A percentile compares a stretch with the other conserved stretches of the same genome.
These are phyloP conservation scores for Diabrotica balteata DNA, from an alignment of 2,888 invertebrate genomes.

Conservation along the genomic window DNA sequence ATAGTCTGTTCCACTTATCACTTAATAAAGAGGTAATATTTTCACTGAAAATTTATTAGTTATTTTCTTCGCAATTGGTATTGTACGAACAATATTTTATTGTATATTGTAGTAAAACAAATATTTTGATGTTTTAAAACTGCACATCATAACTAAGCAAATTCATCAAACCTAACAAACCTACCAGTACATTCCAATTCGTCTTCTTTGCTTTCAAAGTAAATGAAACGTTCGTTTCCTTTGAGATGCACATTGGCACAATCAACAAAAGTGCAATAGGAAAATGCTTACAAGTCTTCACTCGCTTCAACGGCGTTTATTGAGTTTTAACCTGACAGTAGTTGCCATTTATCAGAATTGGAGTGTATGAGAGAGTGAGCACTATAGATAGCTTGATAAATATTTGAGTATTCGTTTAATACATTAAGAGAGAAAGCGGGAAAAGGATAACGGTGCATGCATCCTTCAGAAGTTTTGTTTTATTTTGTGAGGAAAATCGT, in stretches of 20 bases:
- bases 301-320: neutral
- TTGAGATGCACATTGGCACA: neutral
- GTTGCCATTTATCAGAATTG: conserved; percentile 5
- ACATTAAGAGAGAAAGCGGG: neutral
- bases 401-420: neutral
- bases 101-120: too few species aligned
- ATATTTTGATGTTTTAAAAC: too few species aligned
- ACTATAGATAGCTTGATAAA: neutral
- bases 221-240: neutral
- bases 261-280: neutral
- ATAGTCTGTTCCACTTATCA: too few species aligned
- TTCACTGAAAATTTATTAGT: too few species aligned
- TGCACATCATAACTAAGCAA: too few species aligned
- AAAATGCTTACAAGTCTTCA: neutral
- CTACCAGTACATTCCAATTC: too few species aligned
- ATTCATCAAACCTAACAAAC: too few species aligned
- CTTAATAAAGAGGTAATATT: too few species aligned
- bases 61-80: too few species aligned
- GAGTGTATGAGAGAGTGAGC: neutral
- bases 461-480: too few species aligned
- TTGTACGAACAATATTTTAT: too few species aligned
- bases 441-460: neutral
- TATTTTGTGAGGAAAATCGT: too few species aligned
- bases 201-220: neutral
- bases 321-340: conserved; percentile 2